Evolutionary conservation across 2,888 invertebrate species (phyloP), one percentile per base, ranked within the genome.

Genomic region (Chloroclysta siterata): DNA sequence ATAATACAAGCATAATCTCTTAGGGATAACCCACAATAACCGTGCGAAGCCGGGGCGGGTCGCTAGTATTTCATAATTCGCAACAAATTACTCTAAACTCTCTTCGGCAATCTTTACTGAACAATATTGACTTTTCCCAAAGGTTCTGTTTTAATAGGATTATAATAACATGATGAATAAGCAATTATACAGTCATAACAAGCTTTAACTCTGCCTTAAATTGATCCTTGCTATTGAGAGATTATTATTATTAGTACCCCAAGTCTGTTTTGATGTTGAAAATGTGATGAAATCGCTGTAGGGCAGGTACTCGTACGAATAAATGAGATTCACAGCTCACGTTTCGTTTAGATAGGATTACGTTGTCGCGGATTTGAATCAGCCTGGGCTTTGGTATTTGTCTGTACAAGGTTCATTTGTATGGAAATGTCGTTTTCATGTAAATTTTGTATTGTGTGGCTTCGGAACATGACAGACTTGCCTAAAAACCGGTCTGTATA

Each of bases 381-480:
- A 36, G 54, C 13, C 44, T 42, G 51, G 54, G 60, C 65, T 60
- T 65, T 66, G 59, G 66, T 53, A 66, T 70, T 70, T 68, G 67
- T 65, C 63, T 54, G 28, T 53, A 63, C 65, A 67, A 70, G 61
- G 63, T 68, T 74, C 63, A 73, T 75, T 65, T 70, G 53, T 66
- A 72, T 72, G 59, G 63, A 71, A 71, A 69, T 72, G 63, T 63
- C 52, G 60, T 64, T 70, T 66, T 66, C 58, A 69, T 73, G 65
- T 68, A 70, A 74, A 75, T 76, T 53, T 56, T 28, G 54, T 33
- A 59, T 63, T 68, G 63, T 68, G 52, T 14, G 54, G 53, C 36
- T 53, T 50, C 61, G 55, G 41, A 55, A 56, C 47, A 39, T 47
- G 50, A 55, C 60, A 41, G 48, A 60, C 56, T 59, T 47, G 58